Conservation (phyloP, 2,797 vertebrate genomes). For the Mormyrus proboscirostris region DNA sequence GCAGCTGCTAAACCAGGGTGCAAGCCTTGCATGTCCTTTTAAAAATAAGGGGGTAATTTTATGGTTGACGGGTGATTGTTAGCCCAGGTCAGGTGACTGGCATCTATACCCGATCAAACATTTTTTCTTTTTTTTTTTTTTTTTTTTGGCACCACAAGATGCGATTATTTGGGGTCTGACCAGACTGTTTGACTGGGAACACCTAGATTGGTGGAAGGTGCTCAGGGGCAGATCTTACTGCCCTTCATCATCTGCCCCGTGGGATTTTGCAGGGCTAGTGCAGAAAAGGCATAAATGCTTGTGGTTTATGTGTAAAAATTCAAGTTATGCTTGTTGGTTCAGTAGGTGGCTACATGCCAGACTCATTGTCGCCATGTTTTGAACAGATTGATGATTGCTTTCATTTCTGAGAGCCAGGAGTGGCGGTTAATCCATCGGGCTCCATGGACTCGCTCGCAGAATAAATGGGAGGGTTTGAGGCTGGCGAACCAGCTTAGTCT, state of each 20-base stretch:
- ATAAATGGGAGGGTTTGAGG: constrained; percentile 23
- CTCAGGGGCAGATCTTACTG: not conserved
- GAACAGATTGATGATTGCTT: not conserved
- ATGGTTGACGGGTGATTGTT: not conserved
- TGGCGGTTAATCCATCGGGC: not conserved
- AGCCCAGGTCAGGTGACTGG: not conserved
- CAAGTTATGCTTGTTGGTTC: not conserved
- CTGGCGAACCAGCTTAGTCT: not conserved
- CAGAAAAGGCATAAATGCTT: not conserved
- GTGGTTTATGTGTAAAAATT: not conserved
- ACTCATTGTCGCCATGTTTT: not conserved
- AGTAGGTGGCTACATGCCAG: not conserved
- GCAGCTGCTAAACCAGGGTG: not conserved
- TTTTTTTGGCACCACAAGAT: not conserved
- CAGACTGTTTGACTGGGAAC: not conserved
- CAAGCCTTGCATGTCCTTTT: not conserved
- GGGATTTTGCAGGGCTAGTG: not conserved
- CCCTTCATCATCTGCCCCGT: not conserved
- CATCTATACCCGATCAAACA: not conserved
- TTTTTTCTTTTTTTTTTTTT: not conserved
- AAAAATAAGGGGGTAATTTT: not conserved
- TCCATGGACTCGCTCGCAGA: not conserved
- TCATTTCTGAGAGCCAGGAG: not conserved
- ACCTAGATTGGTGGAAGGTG: too few species aligned
- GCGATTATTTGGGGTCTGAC: not conserved